Base-by-base conservation (phyloP, 2,797 vertebrate species). In the Sciurus vulgaris region DNA sequence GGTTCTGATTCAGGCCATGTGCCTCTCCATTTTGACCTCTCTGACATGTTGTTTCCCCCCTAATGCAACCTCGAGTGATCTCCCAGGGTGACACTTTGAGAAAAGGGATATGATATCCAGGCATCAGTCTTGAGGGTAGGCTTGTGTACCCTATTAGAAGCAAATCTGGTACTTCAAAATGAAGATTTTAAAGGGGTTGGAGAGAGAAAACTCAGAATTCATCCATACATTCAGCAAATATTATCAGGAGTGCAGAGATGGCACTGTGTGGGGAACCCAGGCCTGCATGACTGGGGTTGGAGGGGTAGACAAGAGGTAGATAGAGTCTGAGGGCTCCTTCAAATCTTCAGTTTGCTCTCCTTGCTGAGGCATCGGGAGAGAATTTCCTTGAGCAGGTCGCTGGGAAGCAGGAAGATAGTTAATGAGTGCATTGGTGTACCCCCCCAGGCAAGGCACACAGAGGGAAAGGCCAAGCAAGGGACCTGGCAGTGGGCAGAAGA, bases 151-250 rank as follows among this genome's bases (percentile, higher is more conserved):
- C 38, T 41, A 41, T 67, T 56, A 70, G 51, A 90, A 94, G 20
- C n/a, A 93, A 92, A 93, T 72, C 33, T 92, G 28, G 3, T 63
- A 44, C 72, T 93, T 95, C 85, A 26, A 93, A 95, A 76, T 41
- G 11, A 86, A 70, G 47, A 63, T 72, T 84, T 93, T 56, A 44
- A 81, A 74, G 26, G 33, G 56, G 12, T 78, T 91, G 33, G 17
- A 12, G n/a, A 26, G 4, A 30, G 35, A 28, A 11, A 3, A 17
- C 35, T 96, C 89, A 84, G 41, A 85, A 61, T 82, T 72, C 12
- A 11, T 74, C 54, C 63, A 69, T 89, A 86, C 18, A 38, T 83
- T 65, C 63, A 56, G 69, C 65, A 93, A 82, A 84, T 84, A 86
- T 41, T 83, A 72, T 76, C 86, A 78, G 24, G 15, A 59, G 15